phyloP scores from a whole-genome alignment of 35 echinoderm and acorn worm species.

The Patiria miniata region DNA sequence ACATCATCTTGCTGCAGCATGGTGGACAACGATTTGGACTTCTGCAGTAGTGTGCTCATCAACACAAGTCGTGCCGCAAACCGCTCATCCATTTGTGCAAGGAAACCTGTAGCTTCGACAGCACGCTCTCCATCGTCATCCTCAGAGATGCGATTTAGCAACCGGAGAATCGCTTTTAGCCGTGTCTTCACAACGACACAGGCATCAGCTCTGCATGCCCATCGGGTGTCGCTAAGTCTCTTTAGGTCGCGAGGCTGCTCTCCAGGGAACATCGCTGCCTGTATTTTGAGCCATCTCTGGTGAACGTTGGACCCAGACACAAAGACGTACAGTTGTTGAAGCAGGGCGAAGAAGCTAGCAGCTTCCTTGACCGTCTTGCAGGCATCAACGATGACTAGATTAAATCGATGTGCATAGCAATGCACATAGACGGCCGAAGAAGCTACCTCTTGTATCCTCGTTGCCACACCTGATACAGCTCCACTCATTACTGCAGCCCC shows the following conservation, averaged over 20 bases:
- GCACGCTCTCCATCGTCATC: slow-evolving; percentile 14
- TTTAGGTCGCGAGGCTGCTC: slow-evolving; percentile 30
- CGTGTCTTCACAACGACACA: slow-evolving; percentile 6
- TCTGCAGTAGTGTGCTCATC: neutral
- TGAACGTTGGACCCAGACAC: slow-evolving; percentile 45
- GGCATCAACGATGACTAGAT: slow-evolving; percentile 47
- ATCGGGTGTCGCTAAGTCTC: slow-evolving; percentile 68
- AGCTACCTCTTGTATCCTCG: slow-evolving; percentile 19
- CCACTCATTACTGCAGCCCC: slow-evolving; percentile 72
- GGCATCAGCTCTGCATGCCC: slow-evolving; percentile 43
- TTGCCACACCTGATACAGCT: slow-evolving; percentile 42
- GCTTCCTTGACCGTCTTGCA: slow-evolving; percentile 29
- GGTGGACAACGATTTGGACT: neutral
- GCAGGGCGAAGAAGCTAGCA: slow-evolving; percentile 47
- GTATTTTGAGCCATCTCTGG: slow-evolving; percentile 43
- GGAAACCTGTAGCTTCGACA: neutral
- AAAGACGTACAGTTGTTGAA: slow-evolving; percentile 55
- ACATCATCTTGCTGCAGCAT: neutral
- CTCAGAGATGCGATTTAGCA: slow-evolving; percentile 18
- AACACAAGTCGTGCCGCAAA: neutral
- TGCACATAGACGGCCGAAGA: slow-evolving; percentile 49
- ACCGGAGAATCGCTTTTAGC: slow-evolving; percentile 37
- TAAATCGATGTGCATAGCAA: slow-evolving; percentile 54
- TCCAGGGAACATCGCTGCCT: slow-evolving; percentile 32
- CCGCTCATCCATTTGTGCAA: neutral